Percentiles rank a stretch among this genome's conserved stretches.
Conservation (phyloP, 2,888 invertebrate genomes). For the Abrostola tripartita region DNA sequence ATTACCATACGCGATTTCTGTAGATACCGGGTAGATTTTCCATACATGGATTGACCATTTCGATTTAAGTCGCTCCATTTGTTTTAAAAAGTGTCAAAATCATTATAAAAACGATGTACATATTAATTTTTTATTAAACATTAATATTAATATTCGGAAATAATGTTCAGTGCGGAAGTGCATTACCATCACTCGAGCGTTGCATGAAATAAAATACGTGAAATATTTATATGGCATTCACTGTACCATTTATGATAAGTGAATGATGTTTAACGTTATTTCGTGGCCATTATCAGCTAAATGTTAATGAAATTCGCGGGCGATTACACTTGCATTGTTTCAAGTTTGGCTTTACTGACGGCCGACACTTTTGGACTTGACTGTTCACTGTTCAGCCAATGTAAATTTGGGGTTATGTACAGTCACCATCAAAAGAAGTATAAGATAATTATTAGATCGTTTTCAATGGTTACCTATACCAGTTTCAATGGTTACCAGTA, state of each 20-base stretch:
- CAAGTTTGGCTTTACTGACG: slow-evolving; percentile 23
- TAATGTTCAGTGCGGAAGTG: not conserved
- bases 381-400: not conserved
- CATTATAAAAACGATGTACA: too few species aligned
- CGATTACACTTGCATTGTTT: slow-evolving; percentile 23
- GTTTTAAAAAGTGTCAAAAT: too few species aligned
- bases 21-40: too few species aligned
- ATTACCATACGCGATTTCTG: too few species aligned
- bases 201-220: slow-evolving; percentile 1
- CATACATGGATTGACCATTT: too few species aligned
- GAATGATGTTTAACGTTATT: slow-evolving; percentile 36
- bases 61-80: too few species aligned
- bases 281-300: slow-evolving; percentile 14
- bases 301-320: slow-evolving; percentile 23
- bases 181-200: slow-evolving; percentile 24
- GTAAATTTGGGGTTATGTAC: not conserved
- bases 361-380: slow-evolving; percentile 1
- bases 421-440: not conserved
- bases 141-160: too few species aligned
- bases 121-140: slow-evolving; percentile 1
- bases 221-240: slow-evolving; percentile 14
- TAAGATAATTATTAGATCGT: too few species aligned
- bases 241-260: slow-evolving; percentile 32
- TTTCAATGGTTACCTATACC: too few species aligned
- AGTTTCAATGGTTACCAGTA: too few species aligned